Evolutionary conservation across 2,113 vertebrate genomes (phyloP).

Genomic region (Sialia sialis): DNA sequence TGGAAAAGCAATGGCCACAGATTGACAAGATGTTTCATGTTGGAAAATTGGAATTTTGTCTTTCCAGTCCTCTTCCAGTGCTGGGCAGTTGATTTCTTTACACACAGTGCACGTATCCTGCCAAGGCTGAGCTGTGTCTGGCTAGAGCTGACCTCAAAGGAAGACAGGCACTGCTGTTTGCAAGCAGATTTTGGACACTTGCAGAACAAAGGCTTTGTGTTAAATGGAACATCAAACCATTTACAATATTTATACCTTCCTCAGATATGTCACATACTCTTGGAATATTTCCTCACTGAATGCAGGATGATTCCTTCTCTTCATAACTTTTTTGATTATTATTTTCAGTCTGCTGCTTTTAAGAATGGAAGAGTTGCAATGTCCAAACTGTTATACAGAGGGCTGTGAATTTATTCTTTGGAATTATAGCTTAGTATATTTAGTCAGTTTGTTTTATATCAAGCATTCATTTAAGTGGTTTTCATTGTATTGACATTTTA

Average conservation of each 20-base stretch:
- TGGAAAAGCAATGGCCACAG: neutral
- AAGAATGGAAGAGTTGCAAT: neutral
- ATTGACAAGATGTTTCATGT: neutral
- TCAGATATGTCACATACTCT: neutral
- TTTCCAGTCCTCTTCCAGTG: neutral
- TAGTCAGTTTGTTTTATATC: slow-evolving; percentile 65
- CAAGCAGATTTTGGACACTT: neutral
- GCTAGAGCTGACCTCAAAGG: neutral
- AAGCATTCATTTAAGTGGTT: slow-evolving; percentile 68
- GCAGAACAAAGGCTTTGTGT: neutral
- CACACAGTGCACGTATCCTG: accelerated
- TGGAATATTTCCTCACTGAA: neutral
- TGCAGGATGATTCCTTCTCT: neutral
- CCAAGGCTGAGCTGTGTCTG: neutral
- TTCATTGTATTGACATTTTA: slow-evolving; percentile 71
- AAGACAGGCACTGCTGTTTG: neutral
- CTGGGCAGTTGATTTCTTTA: neutral
- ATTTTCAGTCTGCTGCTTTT: neutral
- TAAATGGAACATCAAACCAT: neutral
- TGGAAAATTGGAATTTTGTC: neutral
- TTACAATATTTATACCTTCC: neutral
- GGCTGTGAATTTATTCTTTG: slow-evolving; percentile 54
- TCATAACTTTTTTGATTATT: neutral
- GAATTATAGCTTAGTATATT: slow-evolving; percentile 60
- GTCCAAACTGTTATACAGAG: neutral